Conservation (phyloP, 2,797 vertebrate genomes). For the Parauchenoglanis ngamensis region DNA sequence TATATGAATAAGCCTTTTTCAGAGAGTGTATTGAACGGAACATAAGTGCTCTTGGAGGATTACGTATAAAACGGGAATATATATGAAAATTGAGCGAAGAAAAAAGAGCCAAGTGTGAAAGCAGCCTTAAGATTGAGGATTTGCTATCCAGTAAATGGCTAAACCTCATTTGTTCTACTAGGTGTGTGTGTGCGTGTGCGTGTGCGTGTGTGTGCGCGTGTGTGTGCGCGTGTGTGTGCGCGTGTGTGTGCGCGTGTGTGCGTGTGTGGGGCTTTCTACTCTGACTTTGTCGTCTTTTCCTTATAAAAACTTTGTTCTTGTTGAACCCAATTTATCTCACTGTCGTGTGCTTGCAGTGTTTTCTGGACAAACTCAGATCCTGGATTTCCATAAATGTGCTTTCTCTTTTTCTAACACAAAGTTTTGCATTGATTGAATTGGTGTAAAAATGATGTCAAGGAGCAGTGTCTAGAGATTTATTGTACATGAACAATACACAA, state of each 20-base stretch:
- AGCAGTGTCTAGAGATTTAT: constrained; percentile 39
- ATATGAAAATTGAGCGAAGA: background rate
- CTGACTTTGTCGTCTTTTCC: background rate
- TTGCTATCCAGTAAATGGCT: background rate
- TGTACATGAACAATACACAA: constrained; percentile 41
- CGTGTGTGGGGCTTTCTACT: background rate
- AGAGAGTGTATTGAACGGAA: background rate
- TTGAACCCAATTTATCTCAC: background rate
- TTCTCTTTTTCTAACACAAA: background rate
- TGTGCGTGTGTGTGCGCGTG: background rate
- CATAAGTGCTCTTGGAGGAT: background rate
- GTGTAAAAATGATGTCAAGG: background rate
- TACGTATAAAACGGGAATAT: background rate
- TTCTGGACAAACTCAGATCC: background rate
- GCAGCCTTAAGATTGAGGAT: background rate
- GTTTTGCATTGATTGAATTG: background rate
- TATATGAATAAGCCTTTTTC: background rate
- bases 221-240: too few relatives aligned
- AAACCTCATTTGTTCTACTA: background rate
- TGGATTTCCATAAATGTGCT: background rate
- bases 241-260: too few relatives aligned
- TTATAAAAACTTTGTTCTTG: background rate
- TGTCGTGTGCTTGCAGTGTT: background rate
- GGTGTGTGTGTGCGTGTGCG: background rate
- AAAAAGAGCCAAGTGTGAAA: background rate